These are phyloP conservation scores for Heliothis subflexa DNA, from an alignment of 1,140 invertebrate species.

Conservation along the genomic window DNA sequence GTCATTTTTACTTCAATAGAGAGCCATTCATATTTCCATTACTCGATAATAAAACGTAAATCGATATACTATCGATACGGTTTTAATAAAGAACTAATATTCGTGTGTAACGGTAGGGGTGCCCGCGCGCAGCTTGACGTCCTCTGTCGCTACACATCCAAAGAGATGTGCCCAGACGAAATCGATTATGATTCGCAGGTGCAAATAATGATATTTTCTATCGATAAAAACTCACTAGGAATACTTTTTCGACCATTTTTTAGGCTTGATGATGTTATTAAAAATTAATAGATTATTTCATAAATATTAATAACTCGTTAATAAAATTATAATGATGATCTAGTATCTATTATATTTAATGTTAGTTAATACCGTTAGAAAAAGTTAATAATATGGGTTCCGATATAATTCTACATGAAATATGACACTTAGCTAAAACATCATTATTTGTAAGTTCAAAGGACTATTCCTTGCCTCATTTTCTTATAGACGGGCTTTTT, in stretches of 20 bases:
- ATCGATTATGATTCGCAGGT: slow-evolving; percentile 81
- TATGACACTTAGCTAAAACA: neutral
- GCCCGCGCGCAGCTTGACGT: slow-evolving; percentile 71
- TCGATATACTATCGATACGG: slow-evolving; percentile 32
- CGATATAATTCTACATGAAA: slow-evolving; percentile 9
- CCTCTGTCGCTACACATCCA: slow-evolving; percentile 60
- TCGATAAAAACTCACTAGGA: slow-evolving; percentile 59
- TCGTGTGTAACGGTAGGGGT: slow-evolving; percentile 66
- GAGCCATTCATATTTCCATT: slow-evolving; percentile 30
- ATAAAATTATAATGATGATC: slow-evolving; percentile 24
- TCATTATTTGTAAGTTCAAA: no score
- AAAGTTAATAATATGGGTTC: slow-evolving; percentile 24
- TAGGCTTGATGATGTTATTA: slow-evolving; percentile 58
- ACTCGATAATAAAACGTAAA: slow-evolving; percentile 44
- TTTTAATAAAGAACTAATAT: slow-evolving; percentile 49
- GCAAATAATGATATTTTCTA: slow-evolving; percentile 73
- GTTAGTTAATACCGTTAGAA: slow-evolving; percentile 11
- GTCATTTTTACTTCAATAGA: slow-evolving; percentile 36
- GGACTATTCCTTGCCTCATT: no score
- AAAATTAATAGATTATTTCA: slow-evolving; percentile 52
- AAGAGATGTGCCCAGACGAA: slow-evolving; percentile 64
- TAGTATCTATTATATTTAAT: slow-evolving; percentile 1
- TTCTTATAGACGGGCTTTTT: no score
- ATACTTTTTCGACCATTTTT: slow-evolving; percentile 54
- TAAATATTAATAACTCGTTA: slow-evolving; percentile 39